Evolutionary conservation across 1,140 invertebrate genomes (phyloP).

Genomic region (Plodia interpunctella): DNA sequence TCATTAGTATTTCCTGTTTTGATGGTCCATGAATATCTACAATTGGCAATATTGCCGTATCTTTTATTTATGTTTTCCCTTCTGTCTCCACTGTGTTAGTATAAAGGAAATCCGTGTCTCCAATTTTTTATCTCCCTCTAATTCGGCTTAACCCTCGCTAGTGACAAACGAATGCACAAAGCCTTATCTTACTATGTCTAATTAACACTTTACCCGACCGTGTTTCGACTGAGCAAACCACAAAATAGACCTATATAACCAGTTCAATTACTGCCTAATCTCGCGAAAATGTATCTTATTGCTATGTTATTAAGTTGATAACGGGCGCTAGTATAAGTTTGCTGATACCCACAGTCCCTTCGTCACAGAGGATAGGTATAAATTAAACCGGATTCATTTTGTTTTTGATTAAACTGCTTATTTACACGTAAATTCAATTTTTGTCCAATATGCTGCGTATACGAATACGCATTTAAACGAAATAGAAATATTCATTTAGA

Average conservation of each 20-base stretch:
- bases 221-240: not conserved
- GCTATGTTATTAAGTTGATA: not conserved
- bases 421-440: too few species aligned
- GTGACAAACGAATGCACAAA: constrained; percentile 4
- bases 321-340: not conserved
- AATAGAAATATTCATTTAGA: too few species aligned
- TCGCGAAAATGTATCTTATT: not conserved
- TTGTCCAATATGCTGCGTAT: too few species aligned
- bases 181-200: constrained; percentile 10
- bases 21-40: too few species aligned
- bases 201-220: constrained; percentile 12
- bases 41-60: too few species aligned
- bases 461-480: too few species aligned
- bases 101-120: too few species aligned
- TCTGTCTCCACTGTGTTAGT: too few species aligned
- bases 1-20: too few species aligned
- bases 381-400: constrained; percentile 12
- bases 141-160: constrained; percentile 1
- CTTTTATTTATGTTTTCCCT: too few species aligned
- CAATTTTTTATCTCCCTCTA: not conserved
- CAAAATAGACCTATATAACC: not conserved
- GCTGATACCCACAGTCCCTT: not conserved
- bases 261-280: not conserved
- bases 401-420: too few species aligned
- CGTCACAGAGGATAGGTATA: constrained; percentile 10